Percentiles rank a stretch among this genome's conserved stretches.
phyloP scores from a whole-genome alignment of 2,797 vertebrate genomes.

The Dallia pectoralis region DNA sequence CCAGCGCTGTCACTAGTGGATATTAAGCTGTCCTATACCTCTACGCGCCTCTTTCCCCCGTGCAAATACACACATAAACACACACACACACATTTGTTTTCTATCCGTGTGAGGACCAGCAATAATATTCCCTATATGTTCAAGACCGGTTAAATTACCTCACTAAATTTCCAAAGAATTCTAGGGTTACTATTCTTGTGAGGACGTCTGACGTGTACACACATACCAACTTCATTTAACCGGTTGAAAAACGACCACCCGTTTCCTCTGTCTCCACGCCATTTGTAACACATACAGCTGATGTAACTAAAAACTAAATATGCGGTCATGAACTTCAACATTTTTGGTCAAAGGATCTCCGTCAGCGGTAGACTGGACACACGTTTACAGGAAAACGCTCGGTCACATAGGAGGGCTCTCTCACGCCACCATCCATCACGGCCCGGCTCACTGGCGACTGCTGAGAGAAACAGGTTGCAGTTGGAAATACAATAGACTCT shows the following conservation, averaged over 20 bases:
- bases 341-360: slow-evolving; percentile 34
- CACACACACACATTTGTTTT: slow-evolving; percentile 4
- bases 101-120: no score
- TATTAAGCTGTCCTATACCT: slow-evolving; percentile 77
- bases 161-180: no score
- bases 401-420: slow-evolving; percentile 14
- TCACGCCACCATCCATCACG: slow-evolving; percentile 19
- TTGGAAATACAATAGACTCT: background rate
- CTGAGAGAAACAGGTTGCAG: slow-evolving; percentile 15
- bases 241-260: no score
- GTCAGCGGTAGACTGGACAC: slow-evolving; percentile 23
- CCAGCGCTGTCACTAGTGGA: slow-evolving; percentile 78
- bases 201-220: no score
- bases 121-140: no score
- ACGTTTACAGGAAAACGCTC: slow-evolving; percentile 20
- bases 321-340: slow-evolving; percentile 51
- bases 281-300: slow-evolving; percentile 35
- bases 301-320: slow-evolving; percentile 38
- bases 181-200: no score
- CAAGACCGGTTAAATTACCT: no score
- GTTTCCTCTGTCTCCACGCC: no score
- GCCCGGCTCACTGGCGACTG: background rate
- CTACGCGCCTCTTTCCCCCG: slow-evolving; percentile 41
- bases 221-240: no score
- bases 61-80: slow-evolving; percentile 55